These are phyloP conservation scores for Drosophila miranda DNA, from an alignment of 1,140 invertebrate species.

Conservation along the genomic window DNA sequence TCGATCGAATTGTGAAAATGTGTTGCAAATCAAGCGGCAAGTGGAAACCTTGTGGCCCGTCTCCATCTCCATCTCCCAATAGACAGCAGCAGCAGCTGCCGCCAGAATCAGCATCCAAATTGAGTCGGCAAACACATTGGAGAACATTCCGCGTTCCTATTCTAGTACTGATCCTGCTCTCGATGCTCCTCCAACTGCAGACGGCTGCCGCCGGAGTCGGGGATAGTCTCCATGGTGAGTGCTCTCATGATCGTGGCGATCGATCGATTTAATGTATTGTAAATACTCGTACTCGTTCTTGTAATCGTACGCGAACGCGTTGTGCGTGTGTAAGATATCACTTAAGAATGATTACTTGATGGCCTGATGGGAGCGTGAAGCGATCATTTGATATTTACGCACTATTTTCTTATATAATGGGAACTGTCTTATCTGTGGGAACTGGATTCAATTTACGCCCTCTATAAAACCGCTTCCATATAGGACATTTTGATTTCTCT, in stretches of 20 bases:
- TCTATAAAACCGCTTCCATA: constrained; percentile 1
- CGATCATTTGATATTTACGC: background rate
- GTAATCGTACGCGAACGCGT: background rate
- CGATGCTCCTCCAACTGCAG: constrained; percentile 47
- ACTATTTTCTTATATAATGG: too few species aligned
- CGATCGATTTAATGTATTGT: constrained; percentile 10
- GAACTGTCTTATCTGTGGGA: too few species aligned
- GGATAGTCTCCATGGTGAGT: constrained; percentile 62
- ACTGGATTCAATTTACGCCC: too few species aligned
- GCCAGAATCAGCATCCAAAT: constrained; percentile 24
- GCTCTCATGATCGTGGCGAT: background rate
- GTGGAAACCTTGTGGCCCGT: constrained; percentile 62
- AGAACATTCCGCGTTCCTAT: constrained; percentile 12
- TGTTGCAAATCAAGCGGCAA: constrained; percentile 70
- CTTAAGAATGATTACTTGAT: background rate
- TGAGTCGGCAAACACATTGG: constrained; percentile 6
- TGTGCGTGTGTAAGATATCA: background rate
- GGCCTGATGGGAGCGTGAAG: constrained; percentile 8
- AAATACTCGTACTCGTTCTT: background rate
- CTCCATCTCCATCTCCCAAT: constrained; percentile 28
- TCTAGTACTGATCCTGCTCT: constrained; percentile 39
- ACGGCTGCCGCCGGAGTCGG: constrained; percentile 22
- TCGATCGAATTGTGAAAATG: constrained; percentile 68
- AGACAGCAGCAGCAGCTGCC: constrained; percentile 34
- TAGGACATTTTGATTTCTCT: constrained; percentile 13